phyloP scores from a whole-genome alignment of 2,888 invertebrate species.

The Philopedon plagiatum region DNA sequence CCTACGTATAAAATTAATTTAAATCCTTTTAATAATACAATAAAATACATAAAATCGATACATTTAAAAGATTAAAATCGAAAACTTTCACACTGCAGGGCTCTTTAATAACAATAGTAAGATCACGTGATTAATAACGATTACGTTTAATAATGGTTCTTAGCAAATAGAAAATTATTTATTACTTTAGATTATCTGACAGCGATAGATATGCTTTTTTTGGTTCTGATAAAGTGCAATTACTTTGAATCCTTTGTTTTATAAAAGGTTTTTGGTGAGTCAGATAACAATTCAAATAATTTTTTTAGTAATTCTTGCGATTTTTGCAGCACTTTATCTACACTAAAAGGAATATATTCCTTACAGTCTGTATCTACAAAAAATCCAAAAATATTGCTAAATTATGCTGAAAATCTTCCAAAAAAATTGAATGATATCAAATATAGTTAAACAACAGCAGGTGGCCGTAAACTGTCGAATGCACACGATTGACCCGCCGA shows the following conservation, averaged over 20 bases:
- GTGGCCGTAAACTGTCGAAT: too few species aligned
- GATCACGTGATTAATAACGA: constrained; percentile 7
- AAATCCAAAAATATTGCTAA: too few species aligned
- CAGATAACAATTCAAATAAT: too few species aligned
- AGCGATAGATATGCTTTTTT: neutral
- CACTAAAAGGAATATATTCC: too few species aligned
- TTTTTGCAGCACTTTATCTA: too few species aligned
- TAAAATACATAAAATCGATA: constrained; percentile 1
- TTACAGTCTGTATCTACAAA: too few species aligned
- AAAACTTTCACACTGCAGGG: constrained; percentile 18
- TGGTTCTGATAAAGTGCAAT: neutral
- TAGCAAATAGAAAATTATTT: constrained; percentile 25
- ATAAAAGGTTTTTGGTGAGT: neutral
- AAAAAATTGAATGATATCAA: too few species aligned
- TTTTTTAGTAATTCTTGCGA: too few species aligned
- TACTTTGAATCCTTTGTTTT: neutral
- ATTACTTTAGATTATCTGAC: constrained; percentile 6
- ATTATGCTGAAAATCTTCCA: too few species aligned
- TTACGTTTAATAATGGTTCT: constrained; percentile 17
- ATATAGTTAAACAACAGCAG: too few species aligned
- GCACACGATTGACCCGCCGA: too few species aligned
- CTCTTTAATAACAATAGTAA: neutral
- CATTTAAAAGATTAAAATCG: constrained; percentile 7
- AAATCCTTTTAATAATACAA: neutral
- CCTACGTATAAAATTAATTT: neutral